Conservation (phyloP, 2,113 vertebrate species). For the Nibea albiflora region DNA sequence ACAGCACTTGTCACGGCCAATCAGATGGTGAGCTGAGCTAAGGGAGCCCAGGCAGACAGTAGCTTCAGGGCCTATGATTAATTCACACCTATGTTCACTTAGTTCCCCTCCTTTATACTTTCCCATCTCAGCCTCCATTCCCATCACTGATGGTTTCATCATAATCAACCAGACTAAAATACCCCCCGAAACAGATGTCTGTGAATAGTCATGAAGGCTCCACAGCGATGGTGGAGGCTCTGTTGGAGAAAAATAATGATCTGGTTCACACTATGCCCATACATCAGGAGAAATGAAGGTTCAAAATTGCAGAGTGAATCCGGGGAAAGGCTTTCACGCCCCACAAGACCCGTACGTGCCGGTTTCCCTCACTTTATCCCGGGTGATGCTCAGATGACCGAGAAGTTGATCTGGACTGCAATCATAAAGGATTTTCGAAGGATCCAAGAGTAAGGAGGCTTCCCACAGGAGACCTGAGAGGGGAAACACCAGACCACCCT, state of each 20-base stretch:
- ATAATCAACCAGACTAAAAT: background rate
- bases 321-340: background rate
- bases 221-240: background rate
- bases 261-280: background rate
- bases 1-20: constrained; percentile 55
- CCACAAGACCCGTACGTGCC: background rate
- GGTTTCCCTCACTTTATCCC: background rate
- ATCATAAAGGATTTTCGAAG: background rate
- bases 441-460: background rate
- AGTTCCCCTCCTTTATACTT: constrained; percentile 23
- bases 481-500: background rate
- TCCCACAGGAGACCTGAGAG: background rate
- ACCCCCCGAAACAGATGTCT: background rate
- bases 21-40: constrained; percentile 24
- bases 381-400: background rate
- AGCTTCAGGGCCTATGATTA: constrained; percentile 62
- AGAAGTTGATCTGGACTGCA: background rate
- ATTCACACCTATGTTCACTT: constrained; percentile 63
- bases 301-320: background rate
- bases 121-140: constrained; percentile 5
- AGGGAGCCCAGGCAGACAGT: constrained; percentile 15
- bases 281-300: background rate
- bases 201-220: background rate
- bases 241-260: background rate
- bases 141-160: constrained; percentile 20